Conservation (phyloP, 2,888 invertebrate species). For the Acrocyrtus sp. region DNA sequence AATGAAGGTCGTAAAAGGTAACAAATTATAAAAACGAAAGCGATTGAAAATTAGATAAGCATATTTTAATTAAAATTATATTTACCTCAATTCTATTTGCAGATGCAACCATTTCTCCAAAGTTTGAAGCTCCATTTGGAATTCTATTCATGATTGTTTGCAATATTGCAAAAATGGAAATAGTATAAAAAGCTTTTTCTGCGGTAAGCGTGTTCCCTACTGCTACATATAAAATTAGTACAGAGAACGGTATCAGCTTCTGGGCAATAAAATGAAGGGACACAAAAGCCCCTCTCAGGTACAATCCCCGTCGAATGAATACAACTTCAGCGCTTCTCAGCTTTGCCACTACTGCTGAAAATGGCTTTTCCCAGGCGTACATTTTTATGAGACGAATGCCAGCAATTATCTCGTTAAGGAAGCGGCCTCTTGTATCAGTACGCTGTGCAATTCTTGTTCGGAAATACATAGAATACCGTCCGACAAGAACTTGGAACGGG, state of each 20-base stretch:
- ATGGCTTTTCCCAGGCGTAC: conserved; percentile 46
- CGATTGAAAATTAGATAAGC: no score
- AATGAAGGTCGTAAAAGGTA: no score
- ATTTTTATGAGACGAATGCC: conserved; percentile 40
- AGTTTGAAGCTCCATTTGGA: conserved; percentile 9
- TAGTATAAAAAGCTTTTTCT: conserved; percentile 32
- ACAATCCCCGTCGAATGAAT: conserved; percentile 24
- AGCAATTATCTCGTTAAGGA: conserved; percentile 34
- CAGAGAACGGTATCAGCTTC: conserved; percentile 57
- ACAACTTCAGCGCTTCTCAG: conserved; percentile 23
- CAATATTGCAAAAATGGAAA: conserved; percentile 23
- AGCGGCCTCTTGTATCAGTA: conserved; percentile 34
- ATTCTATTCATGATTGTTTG: conserved; percentile 22
- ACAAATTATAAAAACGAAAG: no score
- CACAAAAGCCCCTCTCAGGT: conserved; percentile 24
- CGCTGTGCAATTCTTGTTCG: conserved; percentile 17
- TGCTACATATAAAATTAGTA: conserved; percentile 52
- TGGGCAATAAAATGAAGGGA: conserved; percentile 9
- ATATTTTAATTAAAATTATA: no score
- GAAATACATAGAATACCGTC: conserved; percentile 38
- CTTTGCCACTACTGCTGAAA: conserved; percentile 16
- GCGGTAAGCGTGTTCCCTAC: conserved; percentile 49
- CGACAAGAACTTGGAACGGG: conserved; percentile 78
- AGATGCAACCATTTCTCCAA: conserved; percentile 29
- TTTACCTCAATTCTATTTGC: conserved; percentile 25